phyloP scores from a whole-genome alignment of 2,888 invertebrate species.

The Chironomus riparius region DNA sequence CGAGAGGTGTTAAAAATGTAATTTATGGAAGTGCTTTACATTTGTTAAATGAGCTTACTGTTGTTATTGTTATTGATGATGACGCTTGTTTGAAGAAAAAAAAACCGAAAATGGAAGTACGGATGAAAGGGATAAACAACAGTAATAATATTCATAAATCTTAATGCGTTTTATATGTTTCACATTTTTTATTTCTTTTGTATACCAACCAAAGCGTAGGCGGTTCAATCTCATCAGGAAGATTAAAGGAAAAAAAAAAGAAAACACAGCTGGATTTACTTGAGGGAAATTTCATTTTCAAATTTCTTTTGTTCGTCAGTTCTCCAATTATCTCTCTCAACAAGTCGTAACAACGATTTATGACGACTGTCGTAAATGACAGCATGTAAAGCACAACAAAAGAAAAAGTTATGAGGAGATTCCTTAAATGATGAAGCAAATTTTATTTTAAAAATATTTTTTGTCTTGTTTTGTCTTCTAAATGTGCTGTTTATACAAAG shows the following conservation, averaged over 20 bases:
- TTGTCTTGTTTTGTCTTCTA: too few species aligned
- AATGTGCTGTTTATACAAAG: too few species aligned
- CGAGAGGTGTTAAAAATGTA: too few species aligned
- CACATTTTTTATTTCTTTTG: not conserved
- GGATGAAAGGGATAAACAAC: not conserved
- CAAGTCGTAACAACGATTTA: not conserved
- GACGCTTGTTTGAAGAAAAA: not conserved
- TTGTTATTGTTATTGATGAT: not conserved
- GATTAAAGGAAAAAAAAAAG: not conserved
- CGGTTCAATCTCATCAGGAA: not conserved
- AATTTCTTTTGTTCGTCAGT: not conserved
- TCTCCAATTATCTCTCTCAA: not conserved
- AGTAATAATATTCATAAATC: constrained; percentile 14
- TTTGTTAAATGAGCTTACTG: too few species aligned
- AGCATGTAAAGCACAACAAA: too few species aligned
- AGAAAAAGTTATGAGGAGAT: too few species aligned
- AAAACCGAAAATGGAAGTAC: too few species aligned
- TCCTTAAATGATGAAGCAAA: too few species aligned
- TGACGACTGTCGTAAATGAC: too few species aligned
- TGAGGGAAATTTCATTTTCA: not conserved
- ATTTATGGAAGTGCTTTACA: too few species aligned
- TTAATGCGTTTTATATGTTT: constrained; percentile 5
- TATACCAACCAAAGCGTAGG: not conserved
- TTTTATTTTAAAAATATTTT: too few species aligned
- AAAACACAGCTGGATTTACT: not conserved